Percentiles rank a stretch among this genome's conserved stretches.
phyloP scores from a whole-genome alignment of 2,888 invertebrate species.

The Dryocosmus kuriphilus region DNA sequence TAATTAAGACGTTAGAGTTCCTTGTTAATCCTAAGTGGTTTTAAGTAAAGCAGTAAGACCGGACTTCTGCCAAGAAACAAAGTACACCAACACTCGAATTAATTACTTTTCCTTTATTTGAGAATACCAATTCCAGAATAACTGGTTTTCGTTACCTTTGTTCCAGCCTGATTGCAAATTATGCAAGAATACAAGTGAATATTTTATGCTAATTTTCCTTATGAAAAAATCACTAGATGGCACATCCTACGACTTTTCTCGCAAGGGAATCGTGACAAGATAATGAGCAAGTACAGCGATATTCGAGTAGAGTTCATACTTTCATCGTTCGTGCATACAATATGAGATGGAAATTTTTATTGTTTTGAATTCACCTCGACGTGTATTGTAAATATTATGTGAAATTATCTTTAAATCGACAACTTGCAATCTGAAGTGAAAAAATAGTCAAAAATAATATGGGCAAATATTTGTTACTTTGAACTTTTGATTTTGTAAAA shows the following conservation, averaged over 20 bases:
- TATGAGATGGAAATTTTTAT: constrained; percentile 30
- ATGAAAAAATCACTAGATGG: constrained; percentile 10
- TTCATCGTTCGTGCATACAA: constrained; percentile 18
- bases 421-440: neutral
- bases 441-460: neutral
- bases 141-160: constrained; percentile 25
- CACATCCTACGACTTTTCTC: constrained; percentile 30
- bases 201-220: constrained; percentile 18
- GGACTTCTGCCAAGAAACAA: constrained; percentile 4
- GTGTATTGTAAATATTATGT: neutral
- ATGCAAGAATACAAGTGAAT: constrained; percentile 23
- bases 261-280: constrained; percentile 24
- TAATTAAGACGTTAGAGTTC: constrained; percentile 20
- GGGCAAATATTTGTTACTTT: no score
- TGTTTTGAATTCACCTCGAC: constrained; percentile 9
- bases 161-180: constrained; percentile 7
- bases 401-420: neutral
- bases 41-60: constrained; percentile 14
- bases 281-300: constrained; percentile 22
- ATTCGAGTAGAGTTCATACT: constrained; percentile 16
- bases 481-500: no score
- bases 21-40: constrained; percentile 4
- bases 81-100: neutral
- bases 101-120: constrained; percentile 28
- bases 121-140: neutral